Evolutionary conservation across 2,113 vertebrate species (phyloP).

Genomic region (Crypturellus undulatus): DNA sequence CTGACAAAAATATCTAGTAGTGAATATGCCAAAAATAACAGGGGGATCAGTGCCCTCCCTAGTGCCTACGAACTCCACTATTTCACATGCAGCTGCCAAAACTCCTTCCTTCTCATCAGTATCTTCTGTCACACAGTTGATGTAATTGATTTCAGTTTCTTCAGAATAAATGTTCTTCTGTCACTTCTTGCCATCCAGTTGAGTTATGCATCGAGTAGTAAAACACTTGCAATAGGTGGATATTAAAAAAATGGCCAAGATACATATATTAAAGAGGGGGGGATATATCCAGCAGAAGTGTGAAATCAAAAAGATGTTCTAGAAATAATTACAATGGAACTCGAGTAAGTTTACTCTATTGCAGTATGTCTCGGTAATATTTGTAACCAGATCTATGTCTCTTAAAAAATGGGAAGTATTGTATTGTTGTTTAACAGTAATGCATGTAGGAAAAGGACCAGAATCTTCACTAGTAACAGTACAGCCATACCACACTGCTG

Average conservation of each 20-base stretch:
- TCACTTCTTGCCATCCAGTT: not conserved
- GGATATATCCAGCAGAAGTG: not conserved
- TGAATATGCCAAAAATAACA: not conserved
- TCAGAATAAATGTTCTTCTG: not conserved
- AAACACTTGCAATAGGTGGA: not conserved
- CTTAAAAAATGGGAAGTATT: not conserved
- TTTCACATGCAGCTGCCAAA: not conserved
- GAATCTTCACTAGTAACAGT: not conserved
- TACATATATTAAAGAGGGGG: not conserved
- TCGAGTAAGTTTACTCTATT: not conserved
- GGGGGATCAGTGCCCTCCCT: not conserved
- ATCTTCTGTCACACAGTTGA: not conserved
- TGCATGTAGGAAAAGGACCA: not conserved
- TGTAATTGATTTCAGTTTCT: not conserved
- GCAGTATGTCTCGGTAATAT: not conserved
- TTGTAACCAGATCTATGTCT: not conserved
- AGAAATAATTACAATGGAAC: not conserved
- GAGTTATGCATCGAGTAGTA: not conserved
- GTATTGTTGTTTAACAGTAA: not conserved
- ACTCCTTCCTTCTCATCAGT: not conserved
- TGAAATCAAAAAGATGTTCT: not conserved
- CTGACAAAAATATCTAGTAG: not conserved
- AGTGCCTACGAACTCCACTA: not conserved
- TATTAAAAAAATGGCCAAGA: not conserved
- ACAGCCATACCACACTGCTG: not conserved